phyloP scores from a whole-genome alignment of 2,888 invertebrate genomes.

The Didymodactylos carnosus region DNA sequence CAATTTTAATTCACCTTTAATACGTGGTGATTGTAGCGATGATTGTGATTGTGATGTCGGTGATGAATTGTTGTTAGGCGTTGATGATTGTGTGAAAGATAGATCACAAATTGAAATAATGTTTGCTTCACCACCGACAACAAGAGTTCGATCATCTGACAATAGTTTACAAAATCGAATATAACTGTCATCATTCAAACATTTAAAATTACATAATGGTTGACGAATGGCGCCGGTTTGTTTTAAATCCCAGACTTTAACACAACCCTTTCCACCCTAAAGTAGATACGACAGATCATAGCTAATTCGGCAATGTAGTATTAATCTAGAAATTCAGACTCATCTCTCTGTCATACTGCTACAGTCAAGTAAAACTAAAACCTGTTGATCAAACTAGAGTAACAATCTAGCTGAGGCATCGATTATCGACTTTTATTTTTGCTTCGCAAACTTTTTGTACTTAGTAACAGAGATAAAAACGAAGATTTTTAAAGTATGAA shows the following conservation, averaged over 20 bases:
- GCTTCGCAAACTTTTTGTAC: too few relatives aligned
- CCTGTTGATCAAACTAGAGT: too few relatives aligned
- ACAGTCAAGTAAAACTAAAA: too few relatives aligned
- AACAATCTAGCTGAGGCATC: too few relatives aligned
- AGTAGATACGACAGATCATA: not conserved
- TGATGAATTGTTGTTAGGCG: not conserved
- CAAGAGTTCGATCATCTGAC: constrained; percentile 69
- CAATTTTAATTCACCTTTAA: constrained; percentile 77
- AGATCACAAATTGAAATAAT: constrained; percentile 89
- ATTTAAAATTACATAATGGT: constrained; percentile 5
- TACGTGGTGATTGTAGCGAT: constrained; percentile 49
- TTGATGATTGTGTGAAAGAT: constrained; percentile 22
- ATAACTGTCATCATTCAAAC: constrained; percentile 72
- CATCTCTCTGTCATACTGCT: too few relatives aligned
- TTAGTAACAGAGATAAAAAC: too few relatives aligned
- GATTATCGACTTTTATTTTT: too few relatives aligned
- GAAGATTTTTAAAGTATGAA: too few relatives aligned
- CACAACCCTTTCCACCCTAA: constrained; percentile 77
- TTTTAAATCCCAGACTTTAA: constrained; percentile 89
- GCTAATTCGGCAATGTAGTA: too few relatives aligned
- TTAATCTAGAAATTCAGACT: too few relatives aligned
- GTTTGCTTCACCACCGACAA: constrained; percentile 87
- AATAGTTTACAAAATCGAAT: constrained; percentile 82
- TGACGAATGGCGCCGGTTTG: constrained; percentile 6
- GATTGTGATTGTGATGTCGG: constrained; percentile 25